These are phyloP conservation scores for Atrina japonica DNA, from an alignment of 2,888 invertebrate species.

Conservation along the genomic window DNA sequence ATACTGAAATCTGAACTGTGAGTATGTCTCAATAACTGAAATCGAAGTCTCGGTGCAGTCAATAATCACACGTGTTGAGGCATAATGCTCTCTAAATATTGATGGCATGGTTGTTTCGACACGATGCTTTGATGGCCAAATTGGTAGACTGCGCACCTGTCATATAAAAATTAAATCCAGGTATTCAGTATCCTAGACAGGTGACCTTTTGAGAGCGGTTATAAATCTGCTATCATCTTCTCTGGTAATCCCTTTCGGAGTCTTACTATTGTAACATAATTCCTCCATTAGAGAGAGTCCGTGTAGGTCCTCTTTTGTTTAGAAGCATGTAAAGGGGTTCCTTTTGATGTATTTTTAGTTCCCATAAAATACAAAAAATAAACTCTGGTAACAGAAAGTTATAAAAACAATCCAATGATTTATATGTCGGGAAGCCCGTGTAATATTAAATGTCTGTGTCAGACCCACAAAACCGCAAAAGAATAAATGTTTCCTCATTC, in stretches of 20 bases:
- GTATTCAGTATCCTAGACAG: slow-evolving; percentile 18
- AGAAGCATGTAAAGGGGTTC: slow-evolving; percentile 7
- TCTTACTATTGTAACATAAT: slow-evolving; percentile 5
- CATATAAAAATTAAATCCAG: slow-evolving; percentile 24
- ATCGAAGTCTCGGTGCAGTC: not conserved
- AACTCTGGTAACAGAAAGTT: slow-evolving; percentile 25
- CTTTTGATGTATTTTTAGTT: slow-evolving; percentile 23
- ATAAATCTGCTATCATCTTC: slow-evolving; percentile 16
- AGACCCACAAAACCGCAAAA: not conserved
- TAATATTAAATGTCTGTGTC: slow-evolving; percentile 18
- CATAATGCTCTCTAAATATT: slow-evolving; percentile 9
- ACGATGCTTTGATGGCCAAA: slow-evolving; percentile 29
- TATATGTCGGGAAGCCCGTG: slow-evolving; percentile 11
- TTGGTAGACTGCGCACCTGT: slow-evolving; percentile 19
- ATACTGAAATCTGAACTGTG: no score
- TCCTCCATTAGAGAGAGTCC: slow-evolving; percentile 7
- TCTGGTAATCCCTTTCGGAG: slow-evolving; percentile 6
- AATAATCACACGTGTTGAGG: slow-evolving; percentile 8
- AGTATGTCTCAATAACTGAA: no score
- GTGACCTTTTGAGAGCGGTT: not conserved
- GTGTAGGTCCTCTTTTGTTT: not conserved
- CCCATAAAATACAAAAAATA: slow-evolving; percentile 34
- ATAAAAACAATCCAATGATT: slow-evolving; percentile 5
- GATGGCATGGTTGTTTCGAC: slow-evolving; percentile 14
- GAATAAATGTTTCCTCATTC: not conserved